Evolutionary conservation across 1,140 invertebrate species (phyloP), one percentile per base, ranked within the genome.

Genomic region (Rhopalosiphum padi): DNA sequence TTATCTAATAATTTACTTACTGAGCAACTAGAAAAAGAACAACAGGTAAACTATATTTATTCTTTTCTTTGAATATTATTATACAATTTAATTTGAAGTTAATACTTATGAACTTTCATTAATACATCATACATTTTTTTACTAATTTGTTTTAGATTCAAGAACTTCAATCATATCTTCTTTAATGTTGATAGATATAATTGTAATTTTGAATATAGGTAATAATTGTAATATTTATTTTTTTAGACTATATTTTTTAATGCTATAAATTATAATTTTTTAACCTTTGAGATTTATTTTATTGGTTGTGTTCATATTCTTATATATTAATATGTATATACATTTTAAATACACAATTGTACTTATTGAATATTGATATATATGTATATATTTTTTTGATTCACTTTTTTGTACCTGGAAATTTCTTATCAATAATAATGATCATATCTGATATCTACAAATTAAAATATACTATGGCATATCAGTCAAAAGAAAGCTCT

Each of bases 21-120:
- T 91, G 97, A 98, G 95, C 97, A 98, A 94, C 95, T 97, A 94
- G 97, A 97, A 93, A 98, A 98, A 94, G 97, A 98, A 95, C 96
- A 97, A 95, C 97, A 98, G 95, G 96, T 97, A 96, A 95, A 94
- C 94, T n/a, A 37, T 82, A 25, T 91, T 1, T 30, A 77, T 48
- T 51, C 37, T n/a, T 51, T 82, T 91, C n/a, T 68, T 6, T 46
- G 18, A 68, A 35, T 85, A 41, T 41, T 37, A 85, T 85, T 18
- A 5, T n/a, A 68, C 15, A n/a, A 68, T 15, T 68, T 15, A 4
- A 18, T n/a, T n/a, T n/a, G 0, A 68, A 68, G 4, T n/a, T 77
- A 18, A 77, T n/a, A 6, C n/a, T 77, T 77, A 77, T n/a, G 4
- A 77, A 18, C 15, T 77, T 77, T n/a, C 15, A n/a, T n/a, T 77